Percentiles rank a stretch among this genome's conserved stretches.
Evolutionary conservation across 2,797 vertebrate genomes (phyloP).

Genomic region (Scleropages formosus): DNA sequence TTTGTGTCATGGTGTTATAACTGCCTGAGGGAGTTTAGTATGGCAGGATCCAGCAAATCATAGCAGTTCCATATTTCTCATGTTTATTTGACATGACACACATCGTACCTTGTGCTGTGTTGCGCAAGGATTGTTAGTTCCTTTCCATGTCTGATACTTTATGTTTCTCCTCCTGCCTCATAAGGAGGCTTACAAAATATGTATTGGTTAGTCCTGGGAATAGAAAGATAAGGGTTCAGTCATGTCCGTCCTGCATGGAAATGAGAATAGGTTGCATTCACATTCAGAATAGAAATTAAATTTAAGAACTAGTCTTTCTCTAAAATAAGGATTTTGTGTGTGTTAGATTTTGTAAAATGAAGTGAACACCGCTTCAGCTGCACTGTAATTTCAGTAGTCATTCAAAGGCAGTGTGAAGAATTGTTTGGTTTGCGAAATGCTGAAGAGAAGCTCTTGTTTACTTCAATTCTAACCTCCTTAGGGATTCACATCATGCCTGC

Average conservation of each 20-base stretch:
- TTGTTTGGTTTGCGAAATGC: slow-evolving; percentile 40
- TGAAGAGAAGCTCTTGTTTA: slow-evolving; percentile 38
- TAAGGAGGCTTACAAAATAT: neutral
- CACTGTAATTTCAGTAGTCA: slow-evolving; percentile 41
- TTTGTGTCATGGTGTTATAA: too few relatives aligned
- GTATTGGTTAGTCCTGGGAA: too few relatives aligned
- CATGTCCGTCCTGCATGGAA: neutral
- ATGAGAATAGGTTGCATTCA: neutral
- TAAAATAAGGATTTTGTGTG: slow-evolving; percentile 37
- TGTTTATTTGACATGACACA: neutral
- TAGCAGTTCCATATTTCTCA: neutral
- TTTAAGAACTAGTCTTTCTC: slow-evolving; percentile 36
- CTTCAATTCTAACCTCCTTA: slow-evolving; percentile 39
- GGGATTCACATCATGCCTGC: slow-evolving; percentile 41
- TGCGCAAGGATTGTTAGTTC: neutral
- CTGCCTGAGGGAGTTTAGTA: too few relatives aligned
- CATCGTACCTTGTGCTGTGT: neutral
- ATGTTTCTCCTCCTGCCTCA: neutral
- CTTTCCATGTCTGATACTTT: neutral
- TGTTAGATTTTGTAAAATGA: slow-evolving; percentile 45
- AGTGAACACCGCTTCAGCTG: slow-evolving; percentile 42
- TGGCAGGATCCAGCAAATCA: too few relatives aligned
- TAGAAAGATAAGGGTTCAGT: neutral
- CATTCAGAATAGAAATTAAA: slow-evolving; percentile 39
- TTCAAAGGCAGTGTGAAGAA: slow-evolving; percentile 43